Conservation (phyloP, 2,113 vertebrate species). For the Columba janthina region DNA sequence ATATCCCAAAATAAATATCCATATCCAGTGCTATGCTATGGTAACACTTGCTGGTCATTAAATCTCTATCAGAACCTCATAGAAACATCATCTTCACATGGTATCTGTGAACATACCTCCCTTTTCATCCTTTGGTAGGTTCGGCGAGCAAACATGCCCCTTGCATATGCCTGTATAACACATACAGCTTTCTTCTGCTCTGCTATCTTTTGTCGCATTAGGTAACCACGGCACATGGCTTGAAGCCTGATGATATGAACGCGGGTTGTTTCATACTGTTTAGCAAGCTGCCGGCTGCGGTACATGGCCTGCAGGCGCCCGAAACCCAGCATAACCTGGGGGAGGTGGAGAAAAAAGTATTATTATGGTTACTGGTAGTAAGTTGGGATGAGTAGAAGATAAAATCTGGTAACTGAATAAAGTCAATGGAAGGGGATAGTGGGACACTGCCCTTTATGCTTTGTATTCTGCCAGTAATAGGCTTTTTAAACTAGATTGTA, state of each 20-base stretch:
- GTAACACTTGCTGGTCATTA: background rate
- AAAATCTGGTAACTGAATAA: background rate
- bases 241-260: conserved; percentile 77
- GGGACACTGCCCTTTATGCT: background rate
- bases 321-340: conserved; percentile 85
- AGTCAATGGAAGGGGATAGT: background rate
- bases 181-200: conserved; percentile 78
- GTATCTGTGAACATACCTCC: conserved; percentile 64
- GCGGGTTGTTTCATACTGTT: conserved; percentile 75
- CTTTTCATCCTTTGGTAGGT: conserved; percentile 68
- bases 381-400: background rate
- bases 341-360: background rate
- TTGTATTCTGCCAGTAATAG: background rate
- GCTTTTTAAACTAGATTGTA: background rate
- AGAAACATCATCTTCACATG: background rate
- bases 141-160: conserved; percentile 81
- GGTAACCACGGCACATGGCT: conserved; percentile 78
- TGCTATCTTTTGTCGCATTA: conserved; percentile 77
- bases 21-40: background rate
- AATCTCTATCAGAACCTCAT: background rate
- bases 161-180: conserved; percentile 85
- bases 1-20: background rate
- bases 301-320: conserved; percentile 88
- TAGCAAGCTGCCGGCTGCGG: conserved; percentile 76
- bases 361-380: background rate